These are phyloP conservation scores for Probosciger aterrimus DNA, from an alignment of 2,113 vertebrate species.

Conservation along the genomic window DNA sequence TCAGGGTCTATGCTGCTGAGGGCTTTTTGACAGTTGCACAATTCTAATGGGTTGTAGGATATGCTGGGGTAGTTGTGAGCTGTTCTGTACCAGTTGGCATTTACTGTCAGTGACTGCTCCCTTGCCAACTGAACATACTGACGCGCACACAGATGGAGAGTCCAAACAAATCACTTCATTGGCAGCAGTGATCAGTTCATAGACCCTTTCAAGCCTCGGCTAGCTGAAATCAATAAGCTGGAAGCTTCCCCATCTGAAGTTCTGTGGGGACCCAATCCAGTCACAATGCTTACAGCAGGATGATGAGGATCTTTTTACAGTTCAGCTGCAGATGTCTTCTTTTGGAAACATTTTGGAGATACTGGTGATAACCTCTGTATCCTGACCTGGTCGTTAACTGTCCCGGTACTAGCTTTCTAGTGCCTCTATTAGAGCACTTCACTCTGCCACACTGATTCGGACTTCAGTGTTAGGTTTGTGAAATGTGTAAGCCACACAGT, in stretches of 20 bases:
- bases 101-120: background rate
- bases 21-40: background rate
- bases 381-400: background rate
- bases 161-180: background rate
- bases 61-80: background rate
- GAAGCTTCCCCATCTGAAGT: background rate
- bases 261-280: background rate
- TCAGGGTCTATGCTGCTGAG: background rate
- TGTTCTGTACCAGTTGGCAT: background rate
- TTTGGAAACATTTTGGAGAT: background rate
- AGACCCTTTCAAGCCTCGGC: background rate
- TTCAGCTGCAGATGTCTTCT: rapidly evolving
- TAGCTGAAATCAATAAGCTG: background rate
- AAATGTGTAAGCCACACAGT: rapidly evolving
- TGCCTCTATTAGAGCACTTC: background rate
- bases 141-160: background rate
- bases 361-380: background rate
- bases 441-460: background rate
- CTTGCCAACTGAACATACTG: background rate
- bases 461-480: background rate
- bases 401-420: background rate
- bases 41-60: background rate
- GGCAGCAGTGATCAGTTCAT: background rate
- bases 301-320: background rate
- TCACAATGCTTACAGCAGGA: background rate